Base-by-base conservation (phyloP, 2,888 invertebrate genomes). In the Ormia ochracea region DNA sequence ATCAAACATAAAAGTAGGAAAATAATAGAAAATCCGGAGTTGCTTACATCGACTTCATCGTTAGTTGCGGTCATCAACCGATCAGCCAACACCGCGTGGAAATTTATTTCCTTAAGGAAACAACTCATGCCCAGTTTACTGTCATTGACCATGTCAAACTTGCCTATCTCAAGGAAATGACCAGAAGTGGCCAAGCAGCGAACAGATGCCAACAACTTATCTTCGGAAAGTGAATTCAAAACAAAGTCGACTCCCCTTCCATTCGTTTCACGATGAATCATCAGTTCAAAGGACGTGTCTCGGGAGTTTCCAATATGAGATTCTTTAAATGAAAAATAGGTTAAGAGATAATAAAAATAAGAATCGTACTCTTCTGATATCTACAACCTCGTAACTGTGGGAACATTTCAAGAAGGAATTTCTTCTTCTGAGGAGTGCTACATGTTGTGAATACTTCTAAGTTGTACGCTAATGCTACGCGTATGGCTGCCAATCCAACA, bases 201-300 rank as follows among this genome's bases (percentile, higher is more conserved):
- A 0, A 93, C 88, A 0, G 93, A 93, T 0, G 93, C 95, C 85
- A 93, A 92, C 0, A 98, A 91, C 89, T 98, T 98, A 52, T 98
- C 98, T 85, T 96, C 98, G 0, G 98, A 93, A 48, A 99, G 90
- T 0, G 97, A 98, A 89, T 99, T 99, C 6, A 97, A 90, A 12
- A 98, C 95, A 65, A 98, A 90, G 86, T 99, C 96, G 0, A 99
- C 98, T 38, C 98, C 98, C 83, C 91, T 91, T 10, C 98, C 98
- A 6, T 94, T 91, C 0, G 98, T 98, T 85, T 93, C 92, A 54
- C 91, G 91, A 83, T 94, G 91, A 68, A 99, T 92, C 92, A 97
- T 93, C 82, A 93, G 92, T 88, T 98, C 98, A 88, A 99, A 99
- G 0, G 94, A 93, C 0, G 93, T 92, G 86, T 97, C 94, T 84